These are phyloP conservation scores for Potorous gilbertii DNA, from an alignment of 2,797 vertebrate species.

Conservation along the genomic window DNA sequence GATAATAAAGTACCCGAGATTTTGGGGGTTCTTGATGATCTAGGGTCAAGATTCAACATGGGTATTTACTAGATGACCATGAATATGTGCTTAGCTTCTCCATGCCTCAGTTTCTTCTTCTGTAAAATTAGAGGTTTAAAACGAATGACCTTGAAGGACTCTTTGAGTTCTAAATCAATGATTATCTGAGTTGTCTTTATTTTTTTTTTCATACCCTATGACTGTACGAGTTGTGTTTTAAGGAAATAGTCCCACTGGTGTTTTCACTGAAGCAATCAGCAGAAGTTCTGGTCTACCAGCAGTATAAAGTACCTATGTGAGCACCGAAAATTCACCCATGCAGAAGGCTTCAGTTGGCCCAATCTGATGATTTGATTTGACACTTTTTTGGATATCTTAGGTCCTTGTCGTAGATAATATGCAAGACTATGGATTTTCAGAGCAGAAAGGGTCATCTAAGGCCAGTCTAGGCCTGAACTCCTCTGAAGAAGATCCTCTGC, in stretches of 20 bases:
- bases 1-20: too few species aligned
- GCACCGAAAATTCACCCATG: fast-evolving
- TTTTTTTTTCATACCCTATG: too few species aligned
- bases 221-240: not conserved
- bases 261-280: not conserved
- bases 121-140: too few species aligned
- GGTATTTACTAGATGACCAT: too few species aligned
- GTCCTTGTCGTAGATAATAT: not conserved
- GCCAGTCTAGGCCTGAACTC: too few species aligned
- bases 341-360: not conserved
- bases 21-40: too few species aligned
- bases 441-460: not conserved
- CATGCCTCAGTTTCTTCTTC: too few species aligned
- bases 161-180: not conserved
- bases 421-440: not conserved
- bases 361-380: not conserved
- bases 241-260: not conserved
- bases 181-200: not conserved
- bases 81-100: too few species aligned
- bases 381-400: not conserved
- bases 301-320: not conserved
- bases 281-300: not conserved
- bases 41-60: too few species aligned
- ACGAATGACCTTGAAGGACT: too few species aligned
- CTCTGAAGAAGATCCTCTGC: not conserved